Conservation (phyloP, 2,797 vertebrate genomes). For the Triplophysa yarkandensis region DNA sequence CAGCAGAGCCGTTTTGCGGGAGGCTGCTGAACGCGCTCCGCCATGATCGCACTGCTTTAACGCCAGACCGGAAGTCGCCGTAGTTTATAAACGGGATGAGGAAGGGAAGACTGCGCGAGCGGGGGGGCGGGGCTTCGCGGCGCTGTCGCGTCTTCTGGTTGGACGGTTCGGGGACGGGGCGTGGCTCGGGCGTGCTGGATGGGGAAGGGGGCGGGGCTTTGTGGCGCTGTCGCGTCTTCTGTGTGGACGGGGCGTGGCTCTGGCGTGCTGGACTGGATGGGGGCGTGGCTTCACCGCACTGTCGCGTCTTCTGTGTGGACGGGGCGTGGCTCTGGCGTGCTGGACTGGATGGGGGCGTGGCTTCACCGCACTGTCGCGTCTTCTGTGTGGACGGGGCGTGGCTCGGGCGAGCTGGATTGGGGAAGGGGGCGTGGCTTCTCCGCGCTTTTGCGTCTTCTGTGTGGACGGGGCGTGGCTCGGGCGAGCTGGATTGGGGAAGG, state of each 20-base stretch:
- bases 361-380: conserved; percentile 68
- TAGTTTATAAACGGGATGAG: conserved; percentile 85
- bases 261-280: conserved; percentile 49
- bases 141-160: conserved; percentile 74
- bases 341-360: conserved; percentile 64
- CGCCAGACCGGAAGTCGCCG: conserved; percentile 88
- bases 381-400: conserved; percentile 71
- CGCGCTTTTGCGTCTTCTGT: conserved; percentile 73
- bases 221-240: conserved; percentile 72
- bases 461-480: conserved; percentile 65
- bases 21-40: conserved; percentile 94
- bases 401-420: conserved; percentile 54
- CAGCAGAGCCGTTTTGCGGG: conserved; percentile 94
- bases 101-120: conserved; percentile 68
- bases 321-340: conserved; percentile 64
- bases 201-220: conserved; percentile 68
- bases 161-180: conserved; percentile 72
- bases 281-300: conserved; percentile 62
- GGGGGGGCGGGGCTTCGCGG: conserved; percentile 60
- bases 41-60: conserved; percentile 97
- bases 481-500: too few relatives aligned
- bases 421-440: conserved; percentile 60
- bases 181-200: conserved; percentile 63
- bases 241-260: conserved; percentile 67
- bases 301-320: conserved; percentile 73